Evolutionary conservation across 2,797 vertebrate species (phyloP).

Genomic region (Balearica regulorum): DNA sequence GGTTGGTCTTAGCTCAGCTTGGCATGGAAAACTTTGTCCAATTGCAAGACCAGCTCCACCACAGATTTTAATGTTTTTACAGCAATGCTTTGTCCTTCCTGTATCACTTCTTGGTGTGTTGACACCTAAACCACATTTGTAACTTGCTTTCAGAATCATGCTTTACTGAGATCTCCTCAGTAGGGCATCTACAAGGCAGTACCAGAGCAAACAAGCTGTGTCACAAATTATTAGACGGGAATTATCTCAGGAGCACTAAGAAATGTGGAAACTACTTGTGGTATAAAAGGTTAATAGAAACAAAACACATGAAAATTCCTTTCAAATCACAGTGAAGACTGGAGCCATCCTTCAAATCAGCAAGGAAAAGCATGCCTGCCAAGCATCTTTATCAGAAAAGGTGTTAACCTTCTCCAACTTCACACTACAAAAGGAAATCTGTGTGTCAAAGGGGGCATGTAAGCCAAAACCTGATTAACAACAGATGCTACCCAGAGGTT

Average conservation of each 20-base stretch:
- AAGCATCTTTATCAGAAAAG: background rate
- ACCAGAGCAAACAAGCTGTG: background rate
- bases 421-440: background rate
- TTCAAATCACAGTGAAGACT: background rate
- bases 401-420: background rate
- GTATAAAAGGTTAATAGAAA: background rate
- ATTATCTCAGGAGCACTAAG: background rate
- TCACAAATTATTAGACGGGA: background rate
- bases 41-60: background rate
- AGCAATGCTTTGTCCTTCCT: background rate
- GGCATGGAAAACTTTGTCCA: background rate
- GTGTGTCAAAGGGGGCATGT: background rate
- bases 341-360: background rate
- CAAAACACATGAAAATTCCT: background rate
- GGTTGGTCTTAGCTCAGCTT: background rate
- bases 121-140: background rate
- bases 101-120: background rate
- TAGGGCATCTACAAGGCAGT: background rate
- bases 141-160: background rate
- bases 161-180: background rate
- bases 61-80: background rate
- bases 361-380: background rate
- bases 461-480: background rate
- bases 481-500: background rate
- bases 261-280: background rate